Evolutionary conservation across 2,888 invertebrate species (phyloP).

Genomic region (Ochropacha duplaris): DNA sequence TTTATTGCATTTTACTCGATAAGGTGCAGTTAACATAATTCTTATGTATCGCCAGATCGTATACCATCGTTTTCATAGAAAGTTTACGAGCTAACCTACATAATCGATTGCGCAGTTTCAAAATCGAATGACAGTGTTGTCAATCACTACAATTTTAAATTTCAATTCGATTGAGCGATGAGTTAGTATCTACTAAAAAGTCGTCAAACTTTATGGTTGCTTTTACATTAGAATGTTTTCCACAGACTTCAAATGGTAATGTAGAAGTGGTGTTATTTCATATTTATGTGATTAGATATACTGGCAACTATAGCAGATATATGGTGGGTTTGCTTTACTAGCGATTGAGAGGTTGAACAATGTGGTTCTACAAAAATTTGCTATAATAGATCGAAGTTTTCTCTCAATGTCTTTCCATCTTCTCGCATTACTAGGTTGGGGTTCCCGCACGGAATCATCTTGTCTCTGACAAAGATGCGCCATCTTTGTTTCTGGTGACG

Average conservation of each 20-base stretch:
- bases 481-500: too few relatives aligned
- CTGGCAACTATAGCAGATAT: not conserved
- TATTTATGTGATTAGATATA: not conserved
- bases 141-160: not conserved
- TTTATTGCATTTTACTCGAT: constrained; percentile 2
- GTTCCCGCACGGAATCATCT: too few relatives aligned
- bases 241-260: not conserved
- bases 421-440: too few relatives aligned
- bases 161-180: not conserved
- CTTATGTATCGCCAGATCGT: not conserved
- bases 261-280: constrained; percentile 1
- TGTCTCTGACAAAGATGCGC: too few relatives aligned
- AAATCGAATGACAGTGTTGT: not conserved
- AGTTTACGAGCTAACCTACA: not conserved
- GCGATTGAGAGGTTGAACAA: not conserved
- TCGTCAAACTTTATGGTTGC: not conserved
- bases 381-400: too few relatives aligned
- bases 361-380: too few relatives aligned
- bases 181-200: not conserved
- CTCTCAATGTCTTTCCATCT: too few relatives aligned
- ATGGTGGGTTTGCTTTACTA: not conserved
- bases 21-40: not conserved
- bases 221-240: not conserved
- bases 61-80: not conserved
- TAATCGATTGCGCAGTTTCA: not conserved